Evolutionary conservation across 2,888 invertebrate species (phyloP).

Genomic region (Megalurothrips usitatus): DNA sequence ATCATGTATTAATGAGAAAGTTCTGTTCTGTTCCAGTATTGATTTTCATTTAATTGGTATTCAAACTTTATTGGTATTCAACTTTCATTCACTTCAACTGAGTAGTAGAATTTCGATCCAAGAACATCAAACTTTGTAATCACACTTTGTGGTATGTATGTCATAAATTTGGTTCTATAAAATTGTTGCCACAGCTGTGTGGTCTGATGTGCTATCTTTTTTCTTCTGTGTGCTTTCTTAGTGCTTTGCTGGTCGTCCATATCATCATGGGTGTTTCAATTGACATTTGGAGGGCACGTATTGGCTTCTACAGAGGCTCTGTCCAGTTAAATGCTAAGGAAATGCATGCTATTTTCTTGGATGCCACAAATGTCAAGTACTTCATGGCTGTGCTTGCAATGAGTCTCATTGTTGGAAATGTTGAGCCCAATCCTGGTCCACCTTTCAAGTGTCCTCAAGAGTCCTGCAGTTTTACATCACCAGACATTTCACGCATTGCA

Average conservation of each 20-base stretch:
- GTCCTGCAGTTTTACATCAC: not conserved
- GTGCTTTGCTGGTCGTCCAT: not conserved
- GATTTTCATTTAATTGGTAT: too few species aligned
- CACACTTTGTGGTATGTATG: too few species aligned
- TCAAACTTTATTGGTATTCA: too few species aligned
- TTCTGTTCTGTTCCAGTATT: too few species aligned
- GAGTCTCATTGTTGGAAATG: not conserved
- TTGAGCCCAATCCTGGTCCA: not conserved
- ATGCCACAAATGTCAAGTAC: not conserved
- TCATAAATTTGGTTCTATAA: too few species aligned
- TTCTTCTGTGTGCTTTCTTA: too few species aligned
- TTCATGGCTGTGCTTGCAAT: not conserved
- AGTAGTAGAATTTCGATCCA: too few species aligned
- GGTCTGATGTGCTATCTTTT: too few species aligned
- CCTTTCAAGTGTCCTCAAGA: not conserved
- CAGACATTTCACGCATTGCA: not conserved
- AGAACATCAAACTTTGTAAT: too few species aligned
- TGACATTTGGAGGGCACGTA: not conserved
- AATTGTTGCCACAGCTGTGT: too few species aligned
- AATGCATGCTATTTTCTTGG: not conserved
- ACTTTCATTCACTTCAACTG: too few species aligned
- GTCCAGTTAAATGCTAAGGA: not conserved
- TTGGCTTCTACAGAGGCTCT: not conserved
- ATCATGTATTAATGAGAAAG: too few species aligned
- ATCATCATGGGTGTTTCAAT: not conserved